Conservation (phyloP, 2,888 invertebrate genomes). For the Periphyllus acericola region DNA sequence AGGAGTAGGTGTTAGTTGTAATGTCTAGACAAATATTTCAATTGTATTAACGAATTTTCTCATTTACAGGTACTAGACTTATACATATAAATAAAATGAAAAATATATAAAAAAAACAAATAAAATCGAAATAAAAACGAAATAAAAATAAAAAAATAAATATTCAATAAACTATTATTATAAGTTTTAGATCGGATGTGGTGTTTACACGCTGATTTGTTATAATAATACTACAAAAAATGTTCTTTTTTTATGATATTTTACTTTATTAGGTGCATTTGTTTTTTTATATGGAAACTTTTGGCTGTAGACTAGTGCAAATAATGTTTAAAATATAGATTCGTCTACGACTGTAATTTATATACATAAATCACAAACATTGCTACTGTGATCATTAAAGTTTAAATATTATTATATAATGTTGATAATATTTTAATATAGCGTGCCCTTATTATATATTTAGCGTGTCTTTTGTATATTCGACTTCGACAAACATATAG, state of each 20-base stretch:
- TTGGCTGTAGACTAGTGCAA: constrained; percentile 38
- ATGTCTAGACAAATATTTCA: background rate
- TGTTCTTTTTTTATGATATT: constrained; percentile 44
- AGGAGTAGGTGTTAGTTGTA: background rate
- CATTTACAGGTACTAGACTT: constrained; percentile 57
- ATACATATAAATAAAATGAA: background rate
- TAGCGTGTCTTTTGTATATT: constrained; percentile 48
- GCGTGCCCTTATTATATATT: constrained; percentile 34
- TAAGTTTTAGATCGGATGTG: constrained; percentile 19
- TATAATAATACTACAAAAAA: constrained; percentile 15
- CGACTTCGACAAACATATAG: constrained; percentile 27
- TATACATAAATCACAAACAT: constrained; percentile 38
- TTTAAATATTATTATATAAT: constrained; percentile 24
- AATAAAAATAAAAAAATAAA: constrained; percentile 10
- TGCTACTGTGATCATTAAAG: constrained; percentile 53
- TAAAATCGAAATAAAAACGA: background rate
- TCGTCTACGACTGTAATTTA: constrained; percentile 39
- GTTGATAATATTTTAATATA: constrained; percentile 42
- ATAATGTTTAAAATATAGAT: constrained; percentile 35
- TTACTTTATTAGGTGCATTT: constrained; percentile 37
- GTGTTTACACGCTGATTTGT: constrained; percentile 2
- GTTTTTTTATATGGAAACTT: constrained; percentile 39
- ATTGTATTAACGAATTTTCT: constrained; percentile 54
- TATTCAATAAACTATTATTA: constrained; percentile 14
- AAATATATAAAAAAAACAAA: constrained; percentile 22